phyloP scores from a whole-genome alignment of 2,113 vertebrate species.

The Elanus axillaris region DNA sequence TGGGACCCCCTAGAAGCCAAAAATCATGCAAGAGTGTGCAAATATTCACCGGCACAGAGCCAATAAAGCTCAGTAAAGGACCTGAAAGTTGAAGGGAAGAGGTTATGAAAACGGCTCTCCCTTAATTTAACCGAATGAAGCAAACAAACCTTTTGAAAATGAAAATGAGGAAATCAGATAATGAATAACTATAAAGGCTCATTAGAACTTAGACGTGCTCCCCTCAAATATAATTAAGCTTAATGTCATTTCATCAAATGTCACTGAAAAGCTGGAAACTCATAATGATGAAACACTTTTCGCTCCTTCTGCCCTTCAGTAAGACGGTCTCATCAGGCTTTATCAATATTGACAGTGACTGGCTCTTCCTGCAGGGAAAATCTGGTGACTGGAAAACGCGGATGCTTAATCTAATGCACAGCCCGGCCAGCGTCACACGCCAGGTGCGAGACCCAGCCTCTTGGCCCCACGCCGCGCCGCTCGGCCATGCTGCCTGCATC shows the following conservation, averaged over 20 bases:
- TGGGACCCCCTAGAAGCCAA: not conserved
- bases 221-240: slow-evolving; percentile 20
- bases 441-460: fast-evolving
- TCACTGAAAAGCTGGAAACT: slow-evolving; percentile 34
- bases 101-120: not conserved
- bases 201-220: slow-evolving; percentile 4
- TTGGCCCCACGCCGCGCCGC: fast-evolving
- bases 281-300: not conserved
- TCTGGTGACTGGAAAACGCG: not conserved
- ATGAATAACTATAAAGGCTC: slow-evolving; percentile 33
- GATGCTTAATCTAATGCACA: not conserved
- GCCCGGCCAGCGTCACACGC: not conserved
- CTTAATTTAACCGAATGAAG: not conserved
- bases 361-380: slow-evolving; percentile 30
- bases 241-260: slow-evolving; percentile 55
- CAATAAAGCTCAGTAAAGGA: not conserved
- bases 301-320: not conserved
- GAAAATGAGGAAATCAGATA: slow-evolving; percentile 8
- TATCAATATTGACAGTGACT: slow-evolving; percentile 42
- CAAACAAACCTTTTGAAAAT: slow-evolving; percentile 31
- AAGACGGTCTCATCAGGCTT: not conserved
- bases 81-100: not conserved
- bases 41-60: not conserved
- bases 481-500: not conserved
- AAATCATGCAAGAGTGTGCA: not conserved